A percentile compares a stretch with the other conserved stretches of the same genome.
Evolutionary conservation across 2,888 invertebrate genomes (phyloP).

Genomic region (Callimorpha dominula): DNA sequence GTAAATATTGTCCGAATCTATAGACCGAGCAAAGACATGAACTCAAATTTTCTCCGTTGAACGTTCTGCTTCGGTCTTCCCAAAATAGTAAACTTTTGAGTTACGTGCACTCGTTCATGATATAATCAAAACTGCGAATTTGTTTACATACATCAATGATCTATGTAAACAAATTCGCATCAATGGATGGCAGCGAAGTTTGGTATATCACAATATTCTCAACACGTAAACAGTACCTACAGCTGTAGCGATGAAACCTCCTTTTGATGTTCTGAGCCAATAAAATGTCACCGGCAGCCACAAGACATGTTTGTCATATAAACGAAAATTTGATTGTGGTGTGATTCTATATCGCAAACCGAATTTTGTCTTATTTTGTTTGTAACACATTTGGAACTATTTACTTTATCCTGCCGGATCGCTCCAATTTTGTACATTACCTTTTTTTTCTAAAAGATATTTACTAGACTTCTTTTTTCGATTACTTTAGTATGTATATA

Average conservation of each 20-base stretch:
- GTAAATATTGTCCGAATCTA: too few relatives aligned
- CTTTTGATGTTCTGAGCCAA: conserved; percentile 79
- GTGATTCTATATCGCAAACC: conserved; percentile 68
- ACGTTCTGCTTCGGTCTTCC: too few relatives aligned
- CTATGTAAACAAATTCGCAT: too few relatives aligned
- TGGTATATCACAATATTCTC: conserved; percentile 72
- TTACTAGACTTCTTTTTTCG: too few relatives aligned
- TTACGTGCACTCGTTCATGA: conserved; percentile 72
- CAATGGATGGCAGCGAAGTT: conserved; percentile 33
- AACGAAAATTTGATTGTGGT: conserved; percentile 73
- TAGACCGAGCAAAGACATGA: too few relatives aligned
- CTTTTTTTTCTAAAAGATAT: too few relatives aligned
- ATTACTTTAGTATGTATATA: too few relatives aligned
- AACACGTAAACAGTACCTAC: conserved; percentile 74
- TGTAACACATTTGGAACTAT: conserved; percentile 65
- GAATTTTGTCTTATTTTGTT: conserved; percentile 68
- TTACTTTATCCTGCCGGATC: conserved; percentile 52
- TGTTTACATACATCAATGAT: conserved; percentile 78
- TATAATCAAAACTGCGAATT: conserved; percentile 84
- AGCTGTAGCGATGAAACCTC: conserved; percentile 70
- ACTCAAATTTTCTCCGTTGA: too few relatives aligned
- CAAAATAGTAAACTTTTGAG: conserved; percentile 48
- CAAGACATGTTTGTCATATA: conserved; percentile 75
- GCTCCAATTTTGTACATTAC: too few relatives aligned
- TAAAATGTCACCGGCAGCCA: conserved; percentile 73